Percentiles rank a stretch among this genome's conserved stretches.
Evolutionary conservation across 2,113 vertebrate species (phyloP).

Genomic region (Eublepharis macularius): DNA sequence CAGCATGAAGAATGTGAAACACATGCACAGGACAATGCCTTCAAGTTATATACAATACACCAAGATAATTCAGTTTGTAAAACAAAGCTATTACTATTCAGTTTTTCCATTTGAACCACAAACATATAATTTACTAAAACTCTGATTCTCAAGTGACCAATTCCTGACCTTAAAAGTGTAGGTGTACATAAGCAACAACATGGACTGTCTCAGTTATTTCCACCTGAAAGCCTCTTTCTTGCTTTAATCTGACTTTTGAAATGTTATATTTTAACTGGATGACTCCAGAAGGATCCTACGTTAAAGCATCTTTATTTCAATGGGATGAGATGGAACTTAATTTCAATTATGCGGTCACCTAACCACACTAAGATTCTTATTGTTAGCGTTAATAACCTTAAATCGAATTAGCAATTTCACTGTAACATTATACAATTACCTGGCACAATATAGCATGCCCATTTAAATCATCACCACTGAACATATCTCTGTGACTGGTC

Average conservation of each 20-base stretch:
- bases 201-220: neutral
- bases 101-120: neutral
- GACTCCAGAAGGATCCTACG: neutral
- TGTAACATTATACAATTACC: neutral
- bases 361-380: neutral
- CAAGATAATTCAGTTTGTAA: too few relatives aligned
- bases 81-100: too few relatives aligned
- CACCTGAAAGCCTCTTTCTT: neutral
- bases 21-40: too few relatives aligned
- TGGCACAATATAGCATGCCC: neutral
- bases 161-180: neutral
- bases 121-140: neutral
- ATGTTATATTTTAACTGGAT: neutral
- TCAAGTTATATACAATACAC: too few relatives aligned
- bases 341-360: neutral
- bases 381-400: constrained; percentile 13
- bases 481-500: constrained; percentile 12
- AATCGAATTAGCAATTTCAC: constrained; percentile 11
- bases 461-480: constrained; percentile 13
- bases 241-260: neutral
- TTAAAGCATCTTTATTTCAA: neutral
- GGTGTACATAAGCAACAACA: neutral
- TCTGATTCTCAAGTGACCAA: neutral
- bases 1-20: too few relatives aligned
- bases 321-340: neutral